Base-by-base conservation (phyloP, 64 coral and sea anemone species). In the Montipora cactus region DNA sequence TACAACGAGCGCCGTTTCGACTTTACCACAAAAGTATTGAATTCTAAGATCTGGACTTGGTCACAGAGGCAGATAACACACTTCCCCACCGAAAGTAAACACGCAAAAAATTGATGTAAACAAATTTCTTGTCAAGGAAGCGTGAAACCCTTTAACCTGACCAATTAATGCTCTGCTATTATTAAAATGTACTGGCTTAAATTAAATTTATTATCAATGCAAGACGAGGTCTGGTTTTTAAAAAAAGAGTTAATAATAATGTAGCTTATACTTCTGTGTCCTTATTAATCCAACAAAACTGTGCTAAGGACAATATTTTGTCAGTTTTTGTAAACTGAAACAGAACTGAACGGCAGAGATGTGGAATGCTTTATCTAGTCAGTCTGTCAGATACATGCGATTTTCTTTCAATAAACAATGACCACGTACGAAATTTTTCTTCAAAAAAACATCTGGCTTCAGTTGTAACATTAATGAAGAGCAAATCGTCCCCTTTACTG, bases 361-460 rank as follows among this genome's bases (percentile, higher is more conserved):
- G 44, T 49, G 19, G 47, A 78, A 47, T 48, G 14, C 14, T 47
- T 86, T 86, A 86, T 86, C 82, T 70, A 49, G 3, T 45, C 82
- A 18, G 82, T 86, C 82, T 49, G 82, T 3, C 67, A 70, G 66
- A 50, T 71, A 68, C 23, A 86, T 71, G 82, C 66, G 66, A 67
- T 71, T 86, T 86, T 86, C 82, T 86, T 86, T 86, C 82, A 86
- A 72, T 72, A 72, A 86, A 86, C 66, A 86, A 86, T 71, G 37
- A 9, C 20, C 7, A 78, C 47, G 74, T 49, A 61, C 37, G 74
- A 76, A 58, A 59, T 67, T 76, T 22, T 74, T 61, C 87, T 46
- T 6, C 6, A 51, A 88, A 58, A 87, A 77, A 88, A 79, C 92
- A 93, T 93, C 92, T 93, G 92, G 74, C 78, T 74, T 19, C 50